Percentiles rank a stretch among this genome's conserved stretches.
Evolutionary conservation across 2,888 invertebrate species (phyloP).

Genomic region (Cataglyphis livida): DNA sequence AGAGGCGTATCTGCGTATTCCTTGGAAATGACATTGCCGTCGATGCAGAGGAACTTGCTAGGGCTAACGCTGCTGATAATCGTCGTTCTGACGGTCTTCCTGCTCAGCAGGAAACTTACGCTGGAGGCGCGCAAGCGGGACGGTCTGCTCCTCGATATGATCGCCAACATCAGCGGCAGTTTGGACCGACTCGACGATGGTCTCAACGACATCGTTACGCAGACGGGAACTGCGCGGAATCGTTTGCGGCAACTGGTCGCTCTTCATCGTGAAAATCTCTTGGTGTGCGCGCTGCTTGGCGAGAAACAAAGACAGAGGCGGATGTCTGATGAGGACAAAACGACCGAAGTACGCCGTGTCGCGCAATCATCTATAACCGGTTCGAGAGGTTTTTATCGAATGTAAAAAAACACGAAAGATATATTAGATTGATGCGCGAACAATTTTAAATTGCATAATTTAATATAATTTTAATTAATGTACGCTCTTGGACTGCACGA

Average conservation of each 20-base stretch:
- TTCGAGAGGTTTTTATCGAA: not conserved
- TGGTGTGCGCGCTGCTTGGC: slow-evolving; percentile 70
- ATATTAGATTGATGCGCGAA: not conserved
- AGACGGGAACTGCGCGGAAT: slow-evolving; percentile 67
- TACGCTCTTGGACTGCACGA: not conserved
- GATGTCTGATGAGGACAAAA: not conserved
- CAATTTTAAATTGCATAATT: not conserved
- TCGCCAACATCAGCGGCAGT: slow-evolving; percentile 78
- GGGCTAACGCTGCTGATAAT: slow-evolving; percentile 66
- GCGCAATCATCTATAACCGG: not conserved
- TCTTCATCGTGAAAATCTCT: slow-evolving; percentile 70
- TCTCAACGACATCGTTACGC: slow-evolving; percentile 72
- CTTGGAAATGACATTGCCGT: slow-evolving; percentile 60
- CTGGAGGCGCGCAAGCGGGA: slow-evolving; percentile 68
- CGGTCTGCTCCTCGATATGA: slow-evolving; percentile 70
- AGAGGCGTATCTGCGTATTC: not conserved
- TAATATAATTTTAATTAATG: not conserved
- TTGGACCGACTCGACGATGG: slow-evolving; percentile 76
- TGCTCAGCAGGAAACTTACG: slow-evolving; percentile 64
- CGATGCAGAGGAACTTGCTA: slow-evolving; percentile 68
- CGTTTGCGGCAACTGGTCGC: slow-evolving; percentile 61
- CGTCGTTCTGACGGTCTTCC: slow-evolving; percentile 65
- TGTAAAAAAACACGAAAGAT: not conserved
- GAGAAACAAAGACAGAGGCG: slow-evolving; percentile 51
- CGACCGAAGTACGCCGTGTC: not conserved